A percentile compares a stretch with the other conserved stretches of the same genome.
Evolutionary conservation across 2,888 invertebrate species (phyloP).

Genomic region (Clusia tigrina): DNA sequence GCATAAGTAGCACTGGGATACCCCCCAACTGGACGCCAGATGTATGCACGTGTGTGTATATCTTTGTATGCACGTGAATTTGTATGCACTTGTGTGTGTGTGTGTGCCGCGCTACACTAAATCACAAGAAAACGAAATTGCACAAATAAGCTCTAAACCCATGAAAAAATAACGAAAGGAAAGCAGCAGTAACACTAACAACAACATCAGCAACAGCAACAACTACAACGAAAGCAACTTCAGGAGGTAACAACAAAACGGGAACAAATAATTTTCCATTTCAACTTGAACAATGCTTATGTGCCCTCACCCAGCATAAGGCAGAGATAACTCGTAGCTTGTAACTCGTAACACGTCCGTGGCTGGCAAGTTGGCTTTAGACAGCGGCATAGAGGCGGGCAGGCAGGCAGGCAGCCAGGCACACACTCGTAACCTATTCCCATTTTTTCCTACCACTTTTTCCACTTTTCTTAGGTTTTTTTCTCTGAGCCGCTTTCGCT

Average conservation of each 20-base stretch:
- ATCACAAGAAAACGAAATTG: background rate
- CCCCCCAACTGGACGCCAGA: background rate
- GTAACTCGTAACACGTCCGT: too few species aligned
- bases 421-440: conserved; percentile 14
- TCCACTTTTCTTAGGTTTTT: background rate
- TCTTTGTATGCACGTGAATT: background rate
- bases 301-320: too few species aligned
- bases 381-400: background rate
- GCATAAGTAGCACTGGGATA: too few species aligned
- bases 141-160: background rate
- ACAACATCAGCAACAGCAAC: background rate
- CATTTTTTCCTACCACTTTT: background rate
- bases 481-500: background rate
- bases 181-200: background rate
- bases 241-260: background rate
- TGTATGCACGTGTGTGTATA: background rate
- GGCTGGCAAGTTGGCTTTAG: background rate
- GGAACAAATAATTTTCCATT: conserved; percentile 2
- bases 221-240: background rate
- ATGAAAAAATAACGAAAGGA: background rate
- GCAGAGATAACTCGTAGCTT: too few species aligned
- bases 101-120: too few species aligned
- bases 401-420: background rate
- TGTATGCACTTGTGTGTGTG: conserved; percentile 1
- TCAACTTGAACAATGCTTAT: too few species aligned